These are phyloP conservation scores for Laticauda laticaudata DNA, from an alignment of 2,113 vertebrate genomes.

Conservation along the genomic window DNA sequence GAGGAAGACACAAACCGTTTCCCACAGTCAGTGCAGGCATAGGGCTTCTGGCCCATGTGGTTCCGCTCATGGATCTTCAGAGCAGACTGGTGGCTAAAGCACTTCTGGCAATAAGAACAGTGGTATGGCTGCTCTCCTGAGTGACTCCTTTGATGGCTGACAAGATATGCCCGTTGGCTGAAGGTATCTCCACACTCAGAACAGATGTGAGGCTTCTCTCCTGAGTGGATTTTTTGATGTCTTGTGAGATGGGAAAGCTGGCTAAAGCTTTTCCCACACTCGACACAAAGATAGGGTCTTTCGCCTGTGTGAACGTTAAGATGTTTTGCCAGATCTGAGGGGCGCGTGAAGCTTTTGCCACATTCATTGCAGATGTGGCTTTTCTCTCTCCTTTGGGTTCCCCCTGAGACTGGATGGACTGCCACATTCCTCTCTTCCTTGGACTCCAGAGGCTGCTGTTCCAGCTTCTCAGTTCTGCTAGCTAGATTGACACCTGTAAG, in stretches of 20 bases:
- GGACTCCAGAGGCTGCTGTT: background rate
- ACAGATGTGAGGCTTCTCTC: slow-evolving; percentile 48
- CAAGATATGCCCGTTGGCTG: slow-evolving; percentile 23
- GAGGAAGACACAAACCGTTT: slow-evolving; percentile 55
- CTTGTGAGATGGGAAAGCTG: slow-evolving; percentile 29
- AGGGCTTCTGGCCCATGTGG: slow-evolving; percentile 70
- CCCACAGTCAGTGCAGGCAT: slow-evolving; percentile 45
- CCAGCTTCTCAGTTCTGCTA: background rate
- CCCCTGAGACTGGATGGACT: background rate
- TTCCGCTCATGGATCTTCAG: slow-evolving; percentile 74
- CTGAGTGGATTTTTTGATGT: slow-evolving; percentile 29
- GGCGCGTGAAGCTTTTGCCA: slow-evolving; percentile 27
- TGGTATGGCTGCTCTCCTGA: slow-evolving; percentile 70
- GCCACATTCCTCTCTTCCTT: background rate
- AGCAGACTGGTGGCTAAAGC: slow-evolving; percentile 29
- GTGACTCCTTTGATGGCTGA: slow-evolving; percentile 30
- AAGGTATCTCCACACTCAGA: slow-evolving; percentile 43
- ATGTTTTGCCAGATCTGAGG: slow-evolving; percentile 31
- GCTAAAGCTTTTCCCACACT: slow-evolving; percentile 32
- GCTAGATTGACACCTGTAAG: background rate
- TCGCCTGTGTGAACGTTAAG: slow-evolving; percentile 16
- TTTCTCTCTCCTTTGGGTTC: slow-evolving; percentile 10
- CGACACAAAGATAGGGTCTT: slow-evolving; percentile 16
- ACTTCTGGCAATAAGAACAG: slow-evolving; percentile 56
- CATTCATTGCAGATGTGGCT: slow-evolving; percentile 21